Conservation (phyloP, 2,113 vertebrate genomes). For the Nycticebus coucang region DNA sequence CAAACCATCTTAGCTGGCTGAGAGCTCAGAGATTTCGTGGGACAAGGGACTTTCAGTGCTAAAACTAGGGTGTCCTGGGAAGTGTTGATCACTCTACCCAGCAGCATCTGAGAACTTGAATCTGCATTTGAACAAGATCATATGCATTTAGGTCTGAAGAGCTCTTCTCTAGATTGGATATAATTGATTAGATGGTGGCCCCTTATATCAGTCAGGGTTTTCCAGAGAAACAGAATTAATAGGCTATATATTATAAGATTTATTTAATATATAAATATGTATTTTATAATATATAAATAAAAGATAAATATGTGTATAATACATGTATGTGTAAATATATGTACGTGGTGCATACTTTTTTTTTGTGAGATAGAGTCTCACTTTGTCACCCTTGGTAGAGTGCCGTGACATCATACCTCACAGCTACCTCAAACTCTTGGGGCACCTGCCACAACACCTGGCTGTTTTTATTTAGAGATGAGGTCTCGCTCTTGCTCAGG, state of each 20-base stretch:
- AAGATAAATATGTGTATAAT: too few relatives aligned
- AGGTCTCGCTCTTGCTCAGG: too few relatives aligned
- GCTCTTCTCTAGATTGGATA: neutral
- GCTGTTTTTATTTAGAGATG: too few relatives aligned
- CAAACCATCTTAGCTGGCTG: neutral
- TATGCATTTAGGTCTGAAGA: neutral
- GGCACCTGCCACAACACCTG: too few relatives aligned
- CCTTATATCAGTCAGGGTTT: neutral
- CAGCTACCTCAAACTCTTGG: too few relatives aligned
- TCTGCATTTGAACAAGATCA: neutral
- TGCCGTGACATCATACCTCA: too few relatives aligned
- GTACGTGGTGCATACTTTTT: neutral
- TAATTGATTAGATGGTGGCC: neutral
- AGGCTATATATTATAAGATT: neutral
- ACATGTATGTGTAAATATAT: neutral
- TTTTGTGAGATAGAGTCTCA: neutral
- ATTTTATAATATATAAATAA: too few relatives aligned
- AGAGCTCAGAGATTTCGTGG: neutral
- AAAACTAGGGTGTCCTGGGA: neutral
- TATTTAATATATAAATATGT: too few relatives aligned
- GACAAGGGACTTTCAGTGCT: neutral
- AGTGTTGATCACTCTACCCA: neutral
- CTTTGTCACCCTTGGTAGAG: too few relatives aligned
- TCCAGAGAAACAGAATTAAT: neutral
- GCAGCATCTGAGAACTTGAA: neutral